Conservation (phyloP, 2,888 invertebrate genomes). For the Sinohyriopsis cumingii region DNA sequence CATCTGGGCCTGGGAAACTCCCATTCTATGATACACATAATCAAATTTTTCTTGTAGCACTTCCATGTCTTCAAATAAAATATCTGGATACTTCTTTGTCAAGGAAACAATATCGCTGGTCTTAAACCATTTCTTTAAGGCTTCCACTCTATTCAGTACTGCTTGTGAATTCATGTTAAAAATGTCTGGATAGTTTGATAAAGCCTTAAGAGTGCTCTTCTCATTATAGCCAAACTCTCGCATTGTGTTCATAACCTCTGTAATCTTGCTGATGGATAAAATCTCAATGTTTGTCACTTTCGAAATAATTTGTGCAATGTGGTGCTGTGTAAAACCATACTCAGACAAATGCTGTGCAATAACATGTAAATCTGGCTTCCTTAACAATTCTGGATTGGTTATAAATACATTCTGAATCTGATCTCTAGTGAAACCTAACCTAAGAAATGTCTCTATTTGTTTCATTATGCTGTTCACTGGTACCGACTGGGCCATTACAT, state of each 20-base stretch:
- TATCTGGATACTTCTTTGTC: conserved; percentile 28
- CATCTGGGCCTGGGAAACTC: conserved; percentile 50
- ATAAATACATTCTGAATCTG: conserved; percentile 1
- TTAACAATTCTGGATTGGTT: conserved; percentile 4
- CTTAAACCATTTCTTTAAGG: conserved; percentile 40
- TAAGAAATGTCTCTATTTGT: background rate
- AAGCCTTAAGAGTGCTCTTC: conserved; percentile 12
- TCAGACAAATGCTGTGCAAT: conserved; percentile 3
- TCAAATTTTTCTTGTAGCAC: conserved; percentile 39
- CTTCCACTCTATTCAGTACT: conserved; percentile 11
- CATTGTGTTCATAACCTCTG: conserved; percentile 9
- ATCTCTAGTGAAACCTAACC: background rate
- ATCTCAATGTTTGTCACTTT: background rate
- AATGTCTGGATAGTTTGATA: conserved; percentile 13
- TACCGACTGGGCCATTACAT: conserved; percentile 9
- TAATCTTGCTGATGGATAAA: conserved; percentile 2
- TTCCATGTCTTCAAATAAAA: conserved; percentile 32
- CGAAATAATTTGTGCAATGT: conserved; percentile 6
- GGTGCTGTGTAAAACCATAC: conserved; percentile 6
- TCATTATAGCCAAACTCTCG: conserved; percentile 13
- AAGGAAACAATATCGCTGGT: conserved; percentile 33
- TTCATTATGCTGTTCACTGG: background rate
- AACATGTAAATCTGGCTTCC: background rate
- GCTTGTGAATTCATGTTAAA: conserved; percentile 8
- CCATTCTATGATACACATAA: conserved; percentile 47